Evolutionary conservation across 2,113 vertebrate species (phyloP), one percentile per base, ranked within the genome.

Genomic region (Prolemur simus): DNA sequence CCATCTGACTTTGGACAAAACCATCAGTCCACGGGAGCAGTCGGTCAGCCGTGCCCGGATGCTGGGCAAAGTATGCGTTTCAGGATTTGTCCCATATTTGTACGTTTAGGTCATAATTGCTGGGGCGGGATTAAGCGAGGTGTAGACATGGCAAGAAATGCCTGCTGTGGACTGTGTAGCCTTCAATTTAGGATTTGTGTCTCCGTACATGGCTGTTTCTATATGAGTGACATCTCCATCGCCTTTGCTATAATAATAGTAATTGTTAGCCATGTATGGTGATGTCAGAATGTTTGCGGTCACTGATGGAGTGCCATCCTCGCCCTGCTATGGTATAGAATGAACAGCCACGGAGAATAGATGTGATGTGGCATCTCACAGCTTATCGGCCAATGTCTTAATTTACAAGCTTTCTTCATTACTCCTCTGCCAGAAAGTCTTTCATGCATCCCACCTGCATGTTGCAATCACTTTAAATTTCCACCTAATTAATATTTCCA

Each of bases 241-340:
- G 37, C 12, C 63, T 39, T 23, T 34, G 39, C 32, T 11, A 4
- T 21, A 27, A 20, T 39, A 54, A 52, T 66, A 39, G 66, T 14
- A 3, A 63, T 45, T 8, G 7, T 83, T 39, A 71, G 37, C 89
- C 64, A 13, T 39, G 60, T 29, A 21, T 68, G 60, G 12, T 11
- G 5, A 82, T 0, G 1, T 20, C 52, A 9, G 27, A 9, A 7
- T 7, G 6, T 82, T 27, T 25, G 45, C 34, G 17, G 20, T 63
- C 82, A 5, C 68, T 5, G 8, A 10, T 27, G 21, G 29, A 14
- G 23, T 34, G 29, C 54, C 29, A 39, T 37, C 37, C 20, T 27
- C 18, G 0, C 32, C 25, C 0, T 13, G 8, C 49, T 14, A 0
- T 34, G 5, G 8, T 39, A 23, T 45, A 47, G 17, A 66, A 49